phyloP scores from a whole-genome alignment of 2,888 invertebrate species.

The Polyommatus icarus region DNA sequence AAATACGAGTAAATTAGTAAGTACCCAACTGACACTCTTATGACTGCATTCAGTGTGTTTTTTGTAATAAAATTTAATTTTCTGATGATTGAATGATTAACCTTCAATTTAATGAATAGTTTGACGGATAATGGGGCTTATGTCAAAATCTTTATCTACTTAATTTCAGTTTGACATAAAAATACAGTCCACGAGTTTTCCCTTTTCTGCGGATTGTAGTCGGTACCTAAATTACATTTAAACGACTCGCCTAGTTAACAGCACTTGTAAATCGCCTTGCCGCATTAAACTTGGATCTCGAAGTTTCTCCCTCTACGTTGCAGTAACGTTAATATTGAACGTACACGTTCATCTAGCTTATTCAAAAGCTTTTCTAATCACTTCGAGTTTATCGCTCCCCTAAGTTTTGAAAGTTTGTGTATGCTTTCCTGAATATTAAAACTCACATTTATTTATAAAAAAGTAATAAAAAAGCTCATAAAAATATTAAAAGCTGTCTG shows the following conservation, averaged over 20 bases:
- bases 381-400: not conserved
- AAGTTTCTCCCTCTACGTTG: slow-evolving; percentile 58
- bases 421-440: not conserved
- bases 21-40: too few relatives aligned
- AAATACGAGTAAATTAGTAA: too few relatives aligned
- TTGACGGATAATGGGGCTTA: too few relatives aligned
- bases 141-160: too few relatives aligned
- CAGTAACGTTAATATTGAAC: slow-evolving; percentile 51
- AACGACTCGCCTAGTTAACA: slow-evolving; percentile 44
- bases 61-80: too few relatives aligned
- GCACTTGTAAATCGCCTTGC: slow-evolving; percentile 44
- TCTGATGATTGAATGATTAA: too few relatives aligned
- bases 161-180: too few relatives aligned
- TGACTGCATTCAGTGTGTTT: too few relatives aligned
- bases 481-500: not conserved
- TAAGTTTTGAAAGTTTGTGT: not conserved
- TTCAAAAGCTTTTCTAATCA: slow-evolving; percentile 23
- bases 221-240: slow-evolving; percentile 41
- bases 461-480: slow-evolving; percentile 12
- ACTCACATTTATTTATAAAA: not conserved
- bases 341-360: slow-evolving; percentile 44
- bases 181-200: not conserved
- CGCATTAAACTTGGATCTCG: slow-evolving; percentile 48
- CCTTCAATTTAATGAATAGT: too few relatives aligned
- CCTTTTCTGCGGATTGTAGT: not conserved